Evolutionary conservation across 2,113 vertebrate genomes (phyloP).

Genomic region (Petrocephalus microphthalmus): DNA sequence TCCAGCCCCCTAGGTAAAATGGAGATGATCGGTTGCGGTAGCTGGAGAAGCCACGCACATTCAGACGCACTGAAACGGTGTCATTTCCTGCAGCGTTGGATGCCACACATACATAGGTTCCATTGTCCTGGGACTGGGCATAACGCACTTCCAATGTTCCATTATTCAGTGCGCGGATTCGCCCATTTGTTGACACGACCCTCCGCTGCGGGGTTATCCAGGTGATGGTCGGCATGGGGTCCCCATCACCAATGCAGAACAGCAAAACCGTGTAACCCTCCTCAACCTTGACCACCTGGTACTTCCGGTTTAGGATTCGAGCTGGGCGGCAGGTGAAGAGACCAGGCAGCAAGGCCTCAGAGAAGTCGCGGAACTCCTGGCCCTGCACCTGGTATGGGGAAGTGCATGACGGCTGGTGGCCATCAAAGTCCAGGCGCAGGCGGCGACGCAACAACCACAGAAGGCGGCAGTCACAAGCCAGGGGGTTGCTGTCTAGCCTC

Average conservation of each 20-base stretch:
- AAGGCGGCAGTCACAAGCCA: conserved; percentile 79
- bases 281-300: conserved; percentile 51
- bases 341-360: conserved; percentile 49
- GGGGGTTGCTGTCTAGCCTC: conserved; percentile 67
- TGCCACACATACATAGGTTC: conserved; percentile 69
- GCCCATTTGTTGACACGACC: conserved; percentile 48
- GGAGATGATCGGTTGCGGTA: conserved; percentile 37
- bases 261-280: conserved; percentile 67
- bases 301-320: conserved; percentile 55
- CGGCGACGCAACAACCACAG: conserved; percentile 67
- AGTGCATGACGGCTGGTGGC: conserved; percentile 53
- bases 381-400: conserved; percentile 56
- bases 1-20: conserved; percentile 46
- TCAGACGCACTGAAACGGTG: conserved; percentile 60
- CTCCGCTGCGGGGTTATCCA: conserved; percentile 66
- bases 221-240: conserved; percentile 62
- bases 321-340: conserved; percentile 69
- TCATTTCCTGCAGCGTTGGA: conserved; percentile 74
- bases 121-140: conserved; percentile 65
- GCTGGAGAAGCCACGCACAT: conserved; percentile 51
- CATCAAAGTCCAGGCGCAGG: conserved; percentile 56
- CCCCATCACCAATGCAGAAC: conserved; percentile 68
- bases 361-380: conserved; percentile 62
- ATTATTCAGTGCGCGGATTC: conserved; percentile 62
- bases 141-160: conserved; percentile 73